phyloP scores from a whole-genome alignment of 2,797 vertebrate genomes.

The Lagocephalus sceleratus region DNA sequence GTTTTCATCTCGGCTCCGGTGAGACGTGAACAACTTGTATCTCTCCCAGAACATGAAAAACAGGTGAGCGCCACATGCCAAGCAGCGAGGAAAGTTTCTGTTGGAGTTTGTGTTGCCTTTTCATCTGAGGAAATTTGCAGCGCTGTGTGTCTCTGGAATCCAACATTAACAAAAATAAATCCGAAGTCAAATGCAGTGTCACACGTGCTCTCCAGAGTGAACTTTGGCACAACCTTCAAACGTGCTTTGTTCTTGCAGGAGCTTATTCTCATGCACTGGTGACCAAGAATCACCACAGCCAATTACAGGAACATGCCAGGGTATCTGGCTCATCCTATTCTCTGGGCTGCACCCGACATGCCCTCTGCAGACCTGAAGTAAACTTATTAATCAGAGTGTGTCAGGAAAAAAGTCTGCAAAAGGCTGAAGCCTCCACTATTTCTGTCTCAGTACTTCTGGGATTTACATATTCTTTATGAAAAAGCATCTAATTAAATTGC shows the following conservation, averaged over 20 bases:
- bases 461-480: too few relatives aligned
- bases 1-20: conserved; percentile 19
- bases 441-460: too few relatives aligned
- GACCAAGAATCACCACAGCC: conserved; percentile 1
- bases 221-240: neutral
- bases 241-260: neutral
- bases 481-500: too few relatives aligned
- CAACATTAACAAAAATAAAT: neutral
- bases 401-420: neutral
- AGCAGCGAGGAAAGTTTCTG: too few relatives aligned
- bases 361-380: neutral
- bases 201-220: neutral
- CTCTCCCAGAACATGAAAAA: conserved; percentile 37
- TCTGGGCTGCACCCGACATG: neutral
- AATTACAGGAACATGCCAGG: conserved; percentile 2
- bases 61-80: too few relatives aligned
- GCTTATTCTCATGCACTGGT: neutral
- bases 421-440: neutral
- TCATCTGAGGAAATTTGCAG: too few relatives aligned
- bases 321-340: conserved; percentile 7
- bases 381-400: neutral
- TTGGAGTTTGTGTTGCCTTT: too few relatives aligned
- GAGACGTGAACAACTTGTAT: conserved; percentile 48
- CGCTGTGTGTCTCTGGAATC: neutral
- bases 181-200: neutral